phyloP scores from a whole-genome alignment of 2,797 vertebrate genomes.

The Typhlichthys subterraneus region DNA sequence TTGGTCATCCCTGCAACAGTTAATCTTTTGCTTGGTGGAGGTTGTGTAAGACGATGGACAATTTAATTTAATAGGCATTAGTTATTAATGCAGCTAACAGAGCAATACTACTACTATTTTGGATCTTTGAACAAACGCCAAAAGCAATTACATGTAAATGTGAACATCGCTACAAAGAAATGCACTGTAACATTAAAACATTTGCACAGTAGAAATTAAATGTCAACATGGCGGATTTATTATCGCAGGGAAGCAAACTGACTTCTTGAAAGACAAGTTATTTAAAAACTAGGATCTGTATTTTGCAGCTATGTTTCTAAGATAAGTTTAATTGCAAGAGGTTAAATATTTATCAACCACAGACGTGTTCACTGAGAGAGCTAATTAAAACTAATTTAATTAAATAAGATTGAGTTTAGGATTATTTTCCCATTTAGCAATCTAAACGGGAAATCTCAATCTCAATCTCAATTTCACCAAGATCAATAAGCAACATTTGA shows the following conservation, averaged over 20 bases:
- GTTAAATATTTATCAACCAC: slow-evolving; percentile 1
- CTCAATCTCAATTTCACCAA: no score
- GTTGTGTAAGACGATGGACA: slow-evolving; percentile 17
- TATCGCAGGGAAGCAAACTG: slow-evolving; percentile 38
- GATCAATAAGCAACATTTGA: no score
- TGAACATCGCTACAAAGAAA: slow-evolving; percentile 30
- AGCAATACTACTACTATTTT: slow-evolving; percentile 40
- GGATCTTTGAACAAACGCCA: slow-evolving; percentile 43
- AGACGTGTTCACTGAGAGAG: background rate
- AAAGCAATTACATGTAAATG: slow-evolving; percentile 33
- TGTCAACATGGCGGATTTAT: slow-evolving; percentile 18
- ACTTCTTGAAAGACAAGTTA: slow-evolving; percentile 26
- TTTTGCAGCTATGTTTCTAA: background rate
- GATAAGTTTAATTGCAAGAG: background rate
- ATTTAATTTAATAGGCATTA: slow-evolving; percentile 24
- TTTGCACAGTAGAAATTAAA: slow-evolving; percentile 31
- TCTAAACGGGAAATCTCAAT: no score
- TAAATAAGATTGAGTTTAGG: background rate
- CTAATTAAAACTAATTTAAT: slow-evolving; percentile 29
- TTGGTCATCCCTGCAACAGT: slow-evolving; percentile 13
- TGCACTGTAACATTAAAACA: slow-evolving; percentile 1
- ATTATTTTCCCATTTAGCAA: no score
- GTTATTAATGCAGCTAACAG: slow-evolving; percentile 21
- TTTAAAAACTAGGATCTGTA: slow-evolving; percentile 4
- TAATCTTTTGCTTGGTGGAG: slow-evolving; percentile 28